Base-by-base conservation (phyloP, 2,113 vertebrate genomes). In the Phalacrocorax brasilianus region DNA sequence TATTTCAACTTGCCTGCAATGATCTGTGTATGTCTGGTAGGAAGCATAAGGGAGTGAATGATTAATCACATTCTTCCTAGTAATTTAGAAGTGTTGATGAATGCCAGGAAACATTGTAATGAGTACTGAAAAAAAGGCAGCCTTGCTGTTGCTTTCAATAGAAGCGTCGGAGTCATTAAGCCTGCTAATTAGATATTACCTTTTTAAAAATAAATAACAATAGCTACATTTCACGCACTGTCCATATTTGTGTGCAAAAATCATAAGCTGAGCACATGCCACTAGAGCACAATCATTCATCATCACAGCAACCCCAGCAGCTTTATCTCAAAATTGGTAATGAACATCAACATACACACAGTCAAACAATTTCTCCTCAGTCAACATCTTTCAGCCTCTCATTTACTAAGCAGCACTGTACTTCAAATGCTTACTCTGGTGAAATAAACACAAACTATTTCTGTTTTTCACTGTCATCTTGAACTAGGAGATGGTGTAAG, bases 11-110 rank as follows among this genome's bases (percentile, higher is more conserved):
- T 96, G 94, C 62, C 87, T 91, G 77, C 85, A 93, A 76, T 47
- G 71, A 91, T 94, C 89, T 94, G 44, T 38, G 61, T 52, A 68
- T 14, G 30, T 75, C 93, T 95, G 79, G 87, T 91, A 85, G 79
- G 81, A 93, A 93, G 74, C 94, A 79, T 75, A 96, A 87, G 89
- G 89, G 95, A 95, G 73, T 24, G 47, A 96, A 85, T 91, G 94
- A 96, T 94, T 97, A 96, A 96, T 95, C 84, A 88, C 81, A 93
- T 62, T 96, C 87, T 93, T 96, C 85, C 74, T 76, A 85, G 89
- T 88, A 96, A 96, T 96, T 94, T 50, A 85, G 66, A 95, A 94
- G 93, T 61, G 87, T 72, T 94, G 91, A 94, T 91, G 91, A 95
- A 89, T 38, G 53, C 93, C 77, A 94, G 87, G 85, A 93, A 95